phyloP scores from a whole-genome alignment of 2,113 vertebrate genomes.

The Phylloscopus whistleri region DNA sequence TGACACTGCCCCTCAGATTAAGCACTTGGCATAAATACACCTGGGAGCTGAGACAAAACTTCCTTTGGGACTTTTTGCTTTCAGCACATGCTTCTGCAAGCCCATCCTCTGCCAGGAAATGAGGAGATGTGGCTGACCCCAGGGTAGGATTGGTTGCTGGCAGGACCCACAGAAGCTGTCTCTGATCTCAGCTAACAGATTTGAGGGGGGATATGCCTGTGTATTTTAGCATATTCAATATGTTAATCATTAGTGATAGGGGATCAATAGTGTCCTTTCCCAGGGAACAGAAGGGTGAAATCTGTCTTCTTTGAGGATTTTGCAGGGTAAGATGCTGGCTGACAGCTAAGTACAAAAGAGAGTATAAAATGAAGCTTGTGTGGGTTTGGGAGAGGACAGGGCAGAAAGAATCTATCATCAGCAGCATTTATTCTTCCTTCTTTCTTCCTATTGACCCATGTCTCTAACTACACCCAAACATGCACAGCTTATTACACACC shows the following conservation, averaged over 20 bases:
- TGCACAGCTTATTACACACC: background rate
- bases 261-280: background rate
- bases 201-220: too few species aligned
- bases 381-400: background rate
- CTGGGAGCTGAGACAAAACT: background rate
- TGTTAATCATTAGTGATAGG: background rate
- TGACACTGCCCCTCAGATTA: background rate
- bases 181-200: background rate
- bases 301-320: background rate
- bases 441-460: background rate
- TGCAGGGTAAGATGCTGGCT: background rate
- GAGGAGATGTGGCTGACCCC: background rate
- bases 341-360: background rate
- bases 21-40: background rate
- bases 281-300: background rate
- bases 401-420: background rate
- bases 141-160: background rate
- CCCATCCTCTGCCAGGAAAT: background rate
- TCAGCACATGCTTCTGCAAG: background rate
- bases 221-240: background rate
- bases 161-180: background rate
- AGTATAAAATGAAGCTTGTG: background rate
- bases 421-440: background rate
- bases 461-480: background rate
- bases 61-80: background rate